phyloP scores from a whole-genome alignment of 2,113 vertebrate species.

The Cinclus cinclus region DNA sequence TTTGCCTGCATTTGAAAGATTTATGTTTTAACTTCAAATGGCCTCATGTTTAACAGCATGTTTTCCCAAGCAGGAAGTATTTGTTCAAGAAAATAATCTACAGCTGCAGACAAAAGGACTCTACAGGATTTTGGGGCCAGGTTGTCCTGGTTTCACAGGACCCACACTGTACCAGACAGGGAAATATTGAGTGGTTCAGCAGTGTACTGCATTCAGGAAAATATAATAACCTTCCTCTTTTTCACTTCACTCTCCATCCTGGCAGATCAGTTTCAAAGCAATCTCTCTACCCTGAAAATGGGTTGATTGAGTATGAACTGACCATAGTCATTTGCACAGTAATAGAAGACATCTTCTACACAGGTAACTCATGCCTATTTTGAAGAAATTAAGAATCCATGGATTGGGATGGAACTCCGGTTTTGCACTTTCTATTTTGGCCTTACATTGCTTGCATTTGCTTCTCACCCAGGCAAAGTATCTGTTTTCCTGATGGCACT shows the following conservation, averaged over 20 bases:
- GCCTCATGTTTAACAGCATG: neutral
- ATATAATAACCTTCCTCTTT: neutral
- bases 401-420: neutral
- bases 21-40: neutral
- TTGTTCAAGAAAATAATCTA: neutral
- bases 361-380: neutral
- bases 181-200: neutral
- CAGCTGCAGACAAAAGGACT: neutral
- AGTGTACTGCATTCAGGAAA: neutral
- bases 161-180: neutral
- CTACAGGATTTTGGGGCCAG: neutral
- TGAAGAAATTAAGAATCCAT: neutral
- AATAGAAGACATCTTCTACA: neutral
- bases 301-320: neutral
- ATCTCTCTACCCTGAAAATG: neutral
- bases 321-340: fast-evolving
- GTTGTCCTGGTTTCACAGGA: neutral
- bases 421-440: neutral
- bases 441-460: neutral
- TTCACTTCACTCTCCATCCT: neutral
- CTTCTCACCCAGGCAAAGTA: neutral
- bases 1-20: neutral
- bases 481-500: neutral
- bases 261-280: neutral
- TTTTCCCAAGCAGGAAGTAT: neutral